Percentiles rank a stretch among this genome's conserved stretches.
Evolutionary conservation across 2,888 invertebrate species (phyloP).

Genomic region (Eledona agricola): DNA sequence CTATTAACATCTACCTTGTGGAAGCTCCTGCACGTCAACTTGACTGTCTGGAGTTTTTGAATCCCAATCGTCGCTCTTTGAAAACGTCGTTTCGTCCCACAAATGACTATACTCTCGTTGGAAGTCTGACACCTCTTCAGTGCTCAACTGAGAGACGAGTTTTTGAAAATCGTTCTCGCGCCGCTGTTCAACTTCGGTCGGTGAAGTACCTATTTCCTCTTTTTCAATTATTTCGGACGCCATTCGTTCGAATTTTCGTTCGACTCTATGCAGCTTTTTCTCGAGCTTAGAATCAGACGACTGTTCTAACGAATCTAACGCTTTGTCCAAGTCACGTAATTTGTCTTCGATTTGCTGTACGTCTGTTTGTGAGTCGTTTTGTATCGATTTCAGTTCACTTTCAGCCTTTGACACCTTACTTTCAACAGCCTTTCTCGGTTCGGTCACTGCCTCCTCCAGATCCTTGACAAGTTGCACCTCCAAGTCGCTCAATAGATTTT

Average conservation of each 20-base stretch:
- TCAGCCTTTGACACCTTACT: slow-evolving; percentile 29
- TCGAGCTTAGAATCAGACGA: slow-evolving; percentile 52
- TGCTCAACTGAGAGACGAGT: slow-evolving; percentile 65
- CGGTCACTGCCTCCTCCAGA: slow-evolving; percentile 37
- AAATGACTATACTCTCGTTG: slow-evolving; percentile 62
- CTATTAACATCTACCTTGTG: slow-evolving; percentile 62
- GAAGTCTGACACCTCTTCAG: slow-evolving; percentile 64
- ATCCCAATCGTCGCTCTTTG: slow-evolving; percentile 61
- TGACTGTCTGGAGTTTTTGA: slow-evolving; percentile 63
- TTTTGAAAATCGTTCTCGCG: slow-evolving; percentile 62
- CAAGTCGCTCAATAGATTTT: slow-evolving; percentile 47
- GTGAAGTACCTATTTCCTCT: slow-evolving; percentile 55
- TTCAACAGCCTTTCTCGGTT: slow-evolving; percentile 36
- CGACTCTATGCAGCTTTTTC: slow-evolving; percentile 62
- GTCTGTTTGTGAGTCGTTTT: slow-evolving; percentile 51
- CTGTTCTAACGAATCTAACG: slow-evolving; percentile 59
- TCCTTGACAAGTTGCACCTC: slow-evolving; percentile 38
- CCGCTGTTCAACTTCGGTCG: slow-evolving; percentile 56
- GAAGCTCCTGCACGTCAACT: slow-evolving; percentile 61
- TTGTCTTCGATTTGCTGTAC: slow-evolving; percentile 58
- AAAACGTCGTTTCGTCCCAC: slow-evolving; percentile 64
- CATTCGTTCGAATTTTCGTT: slow-evolving; percentile 65
- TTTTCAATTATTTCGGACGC: slow-evolving; percentile 63
- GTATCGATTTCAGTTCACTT: slow-evolving; percentile 33
- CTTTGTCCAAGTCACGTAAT: slow-evolving; percentile 59